These are phyloP conservation scores for Leptopilina clavipes DNA, from an alignment of 1,140 invertebrate species.

Conservation along the genomic window DNA sequence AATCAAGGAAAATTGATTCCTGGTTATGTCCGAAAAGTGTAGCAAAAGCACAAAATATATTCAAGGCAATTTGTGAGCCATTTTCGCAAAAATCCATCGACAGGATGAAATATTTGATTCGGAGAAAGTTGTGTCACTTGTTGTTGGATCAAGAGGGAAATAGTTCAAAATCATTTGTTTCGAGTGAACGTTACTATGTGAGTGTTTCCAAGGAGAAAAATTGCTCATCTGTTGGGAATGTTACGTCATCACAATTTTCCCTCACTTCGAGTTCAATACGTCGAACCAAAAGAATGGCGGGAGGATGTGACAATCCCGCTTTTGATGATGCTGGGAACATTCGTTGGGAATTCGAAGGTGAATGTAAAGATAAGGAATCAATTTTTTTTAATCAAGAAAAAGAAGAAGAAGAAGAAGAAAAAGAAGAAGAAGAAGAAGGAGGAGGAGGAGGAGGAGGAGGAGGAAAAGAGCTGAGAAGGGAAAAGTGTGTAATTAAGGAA, in stretches of 20 bases:
- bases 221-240: not conserved
- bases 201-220: conserved; percentile 36
- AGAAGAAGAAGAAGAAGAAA: not conserved
- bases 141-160: conserved; percentile 38
- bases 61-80: conserved; percentile 2
- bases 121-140: conserved; percentile 47
- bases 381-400: not conserved
- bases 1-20: not conserved
- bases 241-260: not conserved
- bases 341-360: conserved; percentile 9
- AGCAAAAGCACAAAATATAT: not conserved
- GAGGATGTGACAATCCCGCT: not conserved
- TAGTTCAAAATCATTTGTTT: conserved; percentile 37
- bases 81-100: conserved; percentile 39
- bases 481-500: not conserved
- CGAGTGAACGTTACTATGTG: conserved; percentile 41
- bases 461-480: not conserved
- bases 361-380: not conserved
- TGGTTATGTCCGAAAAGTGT: not conserved
- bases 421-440: not conserved
- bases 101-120: conserved; percentile 50
- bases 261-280: not conserved
- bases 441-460: not conserved
- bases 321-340: not conserved
- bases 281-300: not conserved